phyloP scores from a whole-genome alignment of 2,113 vertebrate species.

The Strigops habroptila region DNA sequence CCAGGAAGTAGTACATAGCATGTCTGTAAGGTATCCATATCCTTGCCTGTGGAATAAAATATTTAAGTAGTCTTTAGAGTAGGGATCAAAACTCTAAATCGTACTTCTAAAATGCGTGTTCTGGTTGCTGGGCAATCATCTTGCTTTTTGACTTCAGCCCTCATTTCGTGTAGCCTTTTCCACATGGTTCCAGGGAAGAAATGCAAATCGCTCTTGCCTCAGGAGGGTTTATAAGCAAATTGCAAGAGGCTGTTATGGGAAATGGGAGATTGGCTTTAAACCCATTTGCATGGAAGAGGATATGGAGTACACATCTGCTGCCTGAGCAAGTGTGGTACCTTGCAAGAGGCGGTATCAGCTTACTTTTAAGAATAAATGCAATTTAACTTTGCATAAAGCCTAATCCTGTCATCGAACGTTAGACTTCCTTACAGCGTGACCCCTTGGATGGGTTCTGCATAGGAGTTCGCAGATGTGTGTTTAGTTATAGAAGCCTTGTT shows the following conservation, averaged over 20 bases:
- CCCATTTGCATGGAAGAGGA: not conserved
- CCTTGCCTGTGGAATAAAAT: not conserved
- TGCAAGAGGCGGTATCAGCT: not conserved
- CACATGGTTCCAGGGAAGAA: not conserved
- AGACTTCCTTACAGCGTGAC: not conserved
- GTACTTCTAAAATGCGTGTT: not conserved
- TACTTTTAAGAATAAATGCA: not conserved
- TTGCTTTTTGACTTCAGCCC: not conserved
- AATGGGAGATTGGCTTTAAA: not conserved
- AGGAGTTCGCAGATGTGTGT: not conserved
- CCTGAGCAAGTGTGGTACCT: not conserved
- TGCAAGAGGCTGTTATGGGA: not conserved
- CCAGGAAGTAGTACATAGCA: not conserved
- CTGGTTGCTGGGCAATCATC: not conserved
- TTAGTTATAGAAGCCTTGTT: not conserved
- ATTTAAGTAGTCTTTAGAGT: not conserved
- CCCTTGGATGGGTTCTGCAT: rapidly evolving
- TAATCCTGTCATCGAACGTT: not conserved
- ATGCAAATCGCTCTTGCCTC: not conserved
- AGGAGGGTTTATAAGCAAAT: not conserved
- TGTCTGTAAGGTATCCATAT: not conserved
- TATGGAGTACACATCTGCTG: not conserved
- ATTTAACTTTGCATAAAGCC: not conserved
- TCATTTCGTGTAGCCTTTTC: not conserved
- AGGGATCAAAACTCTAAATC: not conserved